Evolutionary conservation across 2,888 invertebrate species (phyloP).

Genomic region (Caradrina kadenii): DNA sequence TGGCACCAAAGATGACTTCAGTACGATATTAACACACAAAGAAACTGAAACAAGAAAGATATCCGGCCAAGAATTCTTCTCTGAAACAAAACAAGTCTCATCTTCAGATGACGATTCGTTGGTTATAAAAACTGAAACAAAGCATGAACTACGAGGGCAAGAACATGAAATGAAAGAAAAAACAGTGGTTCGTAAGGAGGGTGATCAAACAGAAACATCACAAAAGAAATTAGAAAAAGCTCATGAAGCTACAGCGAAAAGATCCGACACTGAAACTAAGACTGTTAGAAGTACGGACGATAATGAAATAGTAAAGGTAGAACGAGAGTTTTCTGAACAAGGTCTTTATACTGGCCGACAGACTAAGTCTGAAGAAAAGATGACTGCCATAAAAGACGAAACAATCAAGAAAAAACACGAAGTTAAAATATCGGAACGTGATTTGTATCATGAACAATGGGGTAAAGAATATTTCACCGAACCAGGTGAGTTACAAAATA

Average conservation of each 20-base stretch:
- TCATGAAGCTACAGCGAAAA: conserved; percentile 87
- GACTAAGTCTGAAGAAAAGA: conserved; percentile 87
- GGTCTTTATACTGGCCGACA: conserved; percentile 86
- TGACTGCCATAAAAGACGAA: conserved; percentile 88
- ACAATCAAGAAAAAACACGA: conserved; percentile 86
- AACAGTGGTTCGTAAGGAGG: conserved; percentile 83
- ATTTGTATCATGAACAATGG: conserved; percentile 89
- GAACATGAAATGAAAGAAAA: conserved; percentile 89
- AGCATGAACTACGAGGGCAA: conserved; percentile 85
- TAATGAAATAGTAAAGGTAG: conserved; percentile 82
- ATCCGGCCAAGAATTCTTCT: conserved; percentile 87
- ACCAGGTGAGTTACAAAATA: conserved; percentile 85
- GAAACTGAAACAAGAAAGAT: conserved; percentile 88
- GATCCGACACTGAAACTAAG: conserved; percentile 87
- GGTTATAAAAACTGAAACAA: conserved; percentile 86
- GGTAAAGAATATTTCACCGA: conserved; percentile 89
- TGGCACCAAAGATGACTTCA: conserved; percentile 78
- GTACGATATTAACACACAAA: conserved; percentile 88
- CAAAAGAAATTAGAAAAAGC: conserved; percentile 89
- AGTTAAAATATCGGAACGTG: conserved; percentile 88
- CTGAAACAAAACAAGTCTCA: conserved; percentile 87
- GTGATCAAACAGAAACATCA: conserved; percentile 87
- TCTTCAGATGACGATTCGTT: conserved; percentile 88
- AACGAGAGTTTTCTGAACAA: conserved; percentile 86
- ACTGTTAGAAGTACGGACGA: conserved; percentile 86